A percentile compares a stretch with the other conserved stretches of the same genome.
Conservation (phyloP, 2,888 invertebrate genomes). For the Uloborus plumipes region DNA sequence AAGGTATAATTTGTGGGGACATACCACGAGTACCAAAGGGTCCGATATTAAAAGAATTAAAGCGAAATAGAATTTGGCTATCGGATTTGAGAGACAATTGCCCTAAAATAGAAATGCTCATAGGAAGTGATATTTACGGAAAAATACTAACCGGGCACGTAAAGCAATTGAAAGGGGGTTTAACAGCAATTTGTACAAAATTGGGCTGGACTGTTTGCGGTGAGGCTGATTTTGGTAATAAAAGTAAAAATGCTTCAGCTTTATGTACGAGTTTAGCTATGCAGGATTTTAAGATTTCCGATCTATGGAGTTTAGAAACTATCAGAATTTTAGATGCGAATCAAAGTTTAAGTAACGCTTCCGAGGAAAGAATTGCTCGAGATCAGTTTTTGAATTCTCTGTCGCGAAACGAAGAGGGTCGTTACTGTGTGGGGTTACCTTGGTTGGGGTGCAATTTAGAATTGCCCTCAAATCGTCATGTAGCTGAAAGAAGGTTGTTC, state of each 20-base stretch:
- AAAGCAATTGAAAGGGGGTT: constrained; percentile 3
- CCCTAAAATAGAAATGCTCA: constrained; percentile 19
- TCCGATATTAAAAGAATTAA: constrained; percentile 11
- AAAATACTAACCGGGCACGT: background rate
- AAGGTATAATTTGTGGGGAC: background rate
- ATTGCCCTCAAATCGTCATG: too few species aligned
- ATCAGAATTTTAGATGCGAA: constrained; percentile 6
- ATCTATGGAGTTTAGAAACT: constrained; percentile 6
- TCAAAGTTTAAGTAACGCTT: background rate
- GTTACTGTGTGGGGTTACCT: constrained; percentile 2
- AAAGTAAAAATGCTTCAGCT: too few species aligned
- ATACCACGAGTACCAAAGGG: background rate
- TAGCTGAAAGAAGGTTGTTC: too few species aligned
- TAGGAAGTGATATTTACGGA: too few species aligned
- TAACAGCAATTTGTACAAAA: constrained; percentile 1
- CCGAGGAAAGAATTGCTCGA: background rate
- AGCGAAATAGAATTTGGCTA: constrained; percentile 1
- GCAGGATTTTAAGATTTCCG: constrained; percentile 1
- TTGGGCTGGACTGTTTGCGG: constrained; percentile 5
- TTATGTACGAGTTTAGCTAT: constrained; percentile 2
- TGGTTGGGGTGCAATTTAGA: background rate
- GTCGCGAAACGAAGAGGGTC: background rate
- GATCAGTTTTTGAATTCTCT: too few species aligned
- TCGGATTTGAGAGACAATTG: background rate
- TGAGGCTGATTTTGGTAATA: too few species aligned